phyloP scores from a whole-genome alignment of 1,140 invertebrate genomes.

The Calliphora vicina region DNA sequence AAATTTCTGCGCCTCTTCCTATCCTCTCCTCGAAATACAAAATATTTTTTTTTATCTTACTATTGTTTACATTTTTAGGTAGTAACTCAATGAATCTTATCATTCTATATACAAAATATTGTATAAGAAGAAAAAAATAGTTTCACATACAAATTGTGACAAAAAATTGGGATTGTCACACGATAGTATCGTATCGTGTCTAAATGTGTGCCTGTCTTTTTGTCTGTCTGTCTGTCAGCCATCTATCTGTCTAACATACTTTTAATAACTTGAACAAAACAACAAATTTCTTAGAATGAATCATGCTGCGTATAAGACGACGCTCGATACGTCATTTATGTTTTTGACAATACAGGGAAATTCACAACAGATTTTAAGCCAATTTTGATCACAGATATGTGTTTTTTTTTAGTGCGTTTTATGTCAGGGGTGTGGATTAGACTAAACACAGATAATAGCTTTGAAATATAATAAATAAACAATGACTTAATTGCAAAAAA shows the following conservation, averaged over 20 bases:
- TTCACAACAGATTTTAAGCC: too few species aligned
- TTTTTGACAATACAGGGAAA: not conserved
- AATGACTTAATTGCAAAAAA: not conserved
- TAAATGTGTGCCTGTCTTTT: too few species aligned
- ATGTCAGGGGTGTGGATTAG: too few species aligned
- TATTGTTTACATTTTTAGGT: not conserved
- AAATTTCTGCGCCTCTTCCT: too few species aligned
- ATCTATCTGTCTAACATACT: not conserved
- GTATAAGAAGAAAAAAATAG: not conserved
- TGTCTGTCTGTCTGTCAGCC: too few species aligned
- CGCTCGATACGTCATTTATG: not conserved
- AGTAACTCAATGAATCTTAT: not conserved
- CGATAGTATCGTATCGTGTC: not conserved
- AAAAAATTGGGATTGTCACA: conserved; percentile 9
- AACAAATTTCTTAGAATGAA: conserved; percentile 29
- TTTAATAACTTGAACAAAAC: not conserved
- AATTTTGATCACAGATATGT: not conserved
- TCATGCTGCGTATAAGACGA: conserved; percentile 17
- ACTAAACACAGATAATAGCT: not conserved
- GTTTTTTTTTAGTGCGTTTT: not conserved
- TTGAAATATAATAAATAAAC: not conserved
- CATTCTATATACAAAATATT: not conserved
- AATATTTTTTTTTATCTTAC: not conserved
- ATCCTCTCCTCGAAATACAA: too few species aligned
- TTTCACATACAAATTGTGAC: not conserved